Evolutionary conservation across 2,888 invertebrate species (phyloP), one percentile per base, ranked within the genome.

Genomic region (Drosophila meridiana): DNA sequence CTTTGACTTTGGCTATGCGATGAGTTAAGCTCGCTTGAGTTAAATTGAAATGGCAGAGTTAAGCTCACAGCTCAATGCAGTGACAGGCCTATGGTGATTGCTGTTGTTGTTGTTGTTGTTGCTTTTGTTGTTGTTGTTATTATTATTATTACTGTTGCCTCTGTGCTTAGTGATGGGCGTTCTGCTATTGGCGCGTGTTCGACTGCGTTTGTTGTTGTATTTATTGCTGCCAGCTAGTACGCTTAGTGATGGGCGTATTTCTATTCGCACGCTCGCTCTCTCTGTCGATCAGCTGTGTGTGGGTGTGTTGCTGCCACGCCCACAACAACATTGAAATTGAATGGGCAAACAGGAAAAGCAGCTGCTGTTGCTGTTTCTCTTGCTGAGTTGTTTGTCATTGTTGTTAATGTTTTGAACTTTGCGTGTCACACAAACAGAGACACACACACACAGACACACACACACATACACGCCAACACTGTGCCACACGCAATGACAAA

Each of bases 331-430:
- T 55, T n/a, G 13, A 68, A 76, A 63, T 80, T 76, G 71, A 61
- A 64, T 70, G 64, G 62, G 43, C 52, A 47, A 65, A 60, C 67
- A 80, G 65, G 64, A 62, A 71, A 71, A 80, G 59, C 71, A 71
- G 76, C 68, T 69, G 64, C 70, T 61, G 47, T 52, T 45, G 13
- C 69, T 58, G 47, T 48, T 47, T 11, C 53, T 61, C 32, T 58
- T 40, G 67, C 65, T 55, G 63, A 70, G 65, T 70, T 78, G 77
- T 80, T 86, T 80, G 74, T 83, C 83, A 80, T 80, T 87, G 78
- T 78, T 78, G 80, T 76, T 80, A 71, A 80, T 89, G 89, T 89
- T 76, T 75, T 45, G 43, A 61, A 56, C 55, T 69, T 89, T 84
- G 89, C 89, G 83, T 89, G 83, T 68, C 60, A n/a, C 42, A 55